A percentile compares a stretch with the other conserved stretches of the same genome.
These are phyloP conservation scores for Petrocephalus schoutedeni DNA, from an alignment of 2,797 vertebrate genomes.

Conservation along the genomic window DNA sequence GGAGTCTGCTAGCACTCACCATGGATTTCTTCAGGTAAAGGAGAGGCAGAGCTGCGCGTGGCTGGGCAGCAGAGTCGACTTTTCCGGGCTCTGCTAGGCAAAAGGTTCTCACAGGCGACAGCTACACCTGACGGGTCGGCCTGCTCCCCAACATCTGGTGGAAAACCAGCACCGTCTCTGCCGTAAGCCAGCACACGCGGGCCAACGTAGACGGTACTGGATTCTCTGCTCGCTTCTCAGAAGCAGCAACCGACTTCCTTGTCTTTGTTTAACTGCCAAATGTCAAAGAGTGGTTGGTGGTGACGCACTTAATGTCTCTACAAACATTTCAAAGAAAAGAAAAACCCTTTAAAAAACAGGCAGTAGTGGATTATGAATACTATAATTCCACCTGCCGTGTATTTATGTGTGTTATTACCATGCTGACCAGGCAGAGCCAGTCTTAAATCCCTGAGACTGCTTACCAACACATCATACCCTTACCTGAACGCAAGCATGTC, in stretches of 20 bases:
- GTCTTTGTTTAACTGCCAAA: constrained; percentile 22
- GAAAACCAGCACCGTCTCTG: background rate
- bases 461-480: background rate
- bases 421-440: background rate
- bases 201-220: constrained; percentile 31
- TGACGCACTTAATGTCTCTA: background rate
- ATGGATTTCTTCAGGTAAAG: constrained; percentile 23
- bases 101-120: background rate
- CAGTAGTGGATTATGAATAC: background rate
- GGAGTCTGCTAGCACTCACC: constrained; percentile 39
- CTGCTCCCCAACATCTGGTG: constrained; percentile 25
- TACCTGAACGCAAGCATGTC: background rate
- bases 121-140: background rate
- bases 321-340: background rate
- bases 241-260: constrained; percentile 41
- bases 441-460: background rate
- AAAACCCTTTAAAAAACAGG: background rate
- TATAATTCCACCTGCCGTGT: background rate
- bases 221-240: constrained; percentile 38
- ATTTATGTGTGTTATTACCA: background rate
- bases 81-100: background rate
- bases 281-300: background rate
- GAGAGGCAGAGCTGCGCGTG: background rate
- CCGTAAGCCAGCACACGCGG: constrained; percentile 39
- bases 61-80: background rate